These are phyloP conservation scores for Philotrypesis tridentata DNA, from an alignment of 1,140 invertebrate species.

Conservation along the genomic window DNA sequence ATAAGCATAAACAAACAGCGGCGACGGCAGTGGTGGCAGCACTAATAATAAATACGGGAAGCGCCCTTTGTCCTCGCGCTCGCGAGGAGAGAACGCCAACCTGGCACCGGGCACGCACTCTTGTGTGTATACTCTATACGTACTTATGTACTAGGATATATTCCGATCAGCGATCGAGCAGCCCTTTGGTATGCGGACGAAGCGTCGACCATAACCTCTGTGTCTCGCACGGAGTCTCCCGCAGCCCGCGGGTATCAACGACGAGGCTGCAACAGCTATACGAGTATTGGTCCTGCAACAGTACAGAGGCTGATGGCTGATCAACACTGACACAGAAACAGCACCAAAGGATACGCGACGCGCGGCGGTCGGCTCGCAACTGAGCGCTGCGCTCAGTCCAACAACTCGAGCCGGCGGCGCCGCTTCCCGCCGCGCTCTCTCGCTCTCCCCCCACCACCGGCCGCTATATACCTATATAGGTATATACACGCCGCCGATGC, in stretches of 20 bases:
- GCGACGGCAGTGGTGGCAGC: no score
- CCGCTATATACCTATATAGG: no score
- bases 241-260: neutral
- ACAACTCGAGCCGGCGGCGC: neutral
- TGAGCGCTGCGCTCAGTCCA: constrained; percentile 21
- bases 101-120: no score
- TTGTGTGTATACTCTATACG: no score
- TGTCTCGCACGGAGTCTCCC: no score
- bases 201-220: no score
- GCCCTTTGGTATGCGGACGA: no score
- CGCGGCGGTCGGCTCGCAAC: constrained; percentile 64
- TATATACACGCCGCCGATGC: neutral
- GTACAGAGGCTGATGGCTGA: neutral
- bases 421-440: neutral
- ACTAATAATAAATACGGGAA: neutral
- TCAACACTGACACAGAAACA: no score
- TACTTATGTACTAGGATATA: no score
- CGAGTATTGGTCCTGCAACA: neutral
- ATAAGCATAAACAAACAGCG: neutral
- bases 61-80: neutral
- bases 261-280: neutral
- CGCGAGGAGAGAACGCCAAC: neutral
- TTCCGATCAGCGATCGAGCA: no score
- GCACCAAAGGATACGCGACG: constrained; percentile 50
- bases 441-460: neutral